Evolutionary conservation across 2,113 vertebrate genomes (phyloP).

Genomic region (Centropus unirufus): DNA sequence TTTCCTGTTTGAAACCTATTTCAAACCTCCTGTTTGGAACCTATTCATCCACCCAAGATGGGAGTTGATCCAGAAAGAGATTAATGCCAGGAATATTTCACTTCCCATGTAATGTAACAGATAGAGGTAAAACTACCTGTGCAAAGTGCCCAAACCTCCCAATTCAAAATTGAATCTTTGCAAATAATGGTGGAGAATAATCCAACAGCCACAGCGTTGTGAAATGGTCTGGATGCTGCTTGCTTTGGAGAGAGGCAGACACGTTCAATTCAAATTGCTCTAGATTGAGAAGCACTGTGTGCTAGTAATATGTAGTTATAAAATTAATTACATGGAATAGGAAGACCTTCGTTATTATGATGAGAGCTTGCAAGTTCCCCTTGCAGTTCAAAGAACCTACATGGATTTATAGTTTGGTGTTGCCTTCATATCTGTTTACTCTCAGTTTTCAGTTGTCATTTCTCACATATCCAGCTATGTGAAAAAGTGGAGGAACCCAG

Average conservation of each 20-base stretch:
- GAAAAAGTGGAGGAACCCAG: background rate
- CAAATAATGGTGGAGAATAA: background rate
- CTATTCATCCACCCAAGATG: background rate
- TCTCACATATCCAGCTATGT: background rate
- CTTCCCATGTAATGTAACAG: background rate
- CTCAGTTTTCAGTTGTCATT: background rate
- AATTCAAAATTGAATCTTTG: background rate
- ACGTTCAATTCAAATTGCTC: background rate
- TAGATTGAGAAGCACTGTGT: background rate
- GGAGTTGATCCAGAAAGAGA: background rate
- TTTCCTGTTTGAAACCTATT: constrained; percentile 22
- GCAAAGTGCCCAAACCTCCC: background rate
- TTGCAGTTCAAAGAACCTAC: background rate
- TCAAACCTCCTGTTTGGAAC: too few relatives aligned
- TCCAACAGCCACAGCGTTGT: background rate
- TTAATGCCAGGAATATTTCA: constrained; percentile 27
- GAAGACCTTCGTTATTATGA: background rate
- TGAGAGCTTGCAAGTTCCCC: background rate
- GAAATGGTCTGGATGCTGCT: background rate
- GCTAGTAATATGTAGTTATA: background rate
- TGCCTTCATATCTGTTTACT: background rate
- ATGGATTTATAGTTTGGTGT: background rate
- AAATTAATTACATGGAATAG: background rate
- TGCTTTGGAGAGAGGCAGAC: background rate
- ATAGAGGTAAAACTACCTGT: background rate